phyloP scores from a whole-genome alignment of 1,140 invertebrate genomes.

The Drosophila simulans region DNA sequence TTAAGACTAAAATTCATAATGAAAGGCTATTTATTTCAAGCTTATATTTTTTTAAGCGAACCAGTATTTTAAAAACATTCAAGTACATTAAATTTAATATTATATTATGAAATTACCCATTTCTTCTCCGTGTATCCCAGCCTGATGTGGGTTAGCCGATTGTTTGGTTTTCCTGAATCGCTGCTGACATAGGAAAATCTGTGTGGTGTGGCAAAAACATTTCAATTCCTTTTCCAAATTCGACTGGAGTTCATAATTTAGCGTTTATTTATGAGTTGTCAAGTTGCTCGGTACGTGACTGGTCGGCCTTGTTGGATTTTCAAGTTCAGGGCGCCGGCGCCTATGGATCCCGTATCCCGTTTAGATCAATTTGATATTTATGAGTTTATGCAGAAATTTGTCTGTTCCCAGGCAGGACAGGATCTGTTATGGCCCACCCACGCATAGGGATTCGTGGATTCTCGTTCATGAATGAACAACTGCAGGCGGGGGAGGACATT shows the following conservation, averaged over 20 bases:
- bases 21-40: too few species aligned
- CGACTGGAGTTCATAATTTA: slow-evolving; percentile 77
- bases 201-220: slow-evolving; percentile 70
- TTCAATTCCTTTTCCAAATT: slow-evolving; percentile 55
- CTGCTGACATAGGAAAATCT: slow-evolving; percentile 49
- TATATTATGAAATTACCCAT: not conserved
- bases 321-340: slow-evolving; percentile 77
- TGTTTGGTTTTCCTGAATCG: slow-evolving; percentile 19
- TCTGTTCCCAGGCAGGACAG: slow-evolving; percentile 56
- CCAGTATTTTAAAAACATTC: too few species aligned
- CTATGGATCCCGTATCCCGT: slow-evolving; percentile 43
- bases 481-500: slow-evolving; percentile 47
- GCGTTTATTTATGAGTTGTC: slow-evolving; percentile 83
- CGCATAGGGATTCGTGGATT: slow-evolving; percentile 10
- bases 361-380: slow-evolving; percentile 82
- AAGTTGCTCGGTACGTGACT: slow-evolving; percentile 61
- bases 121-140: slow-evolving; percentile 4
- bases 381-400: slow-evolving; percentile 84
- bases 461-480: slow-evolving; percentile 25
- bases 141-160: slow-evolving; percentile 26
- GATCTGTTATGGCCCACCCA: slow-evolving; percentile 57
- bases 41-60: too few species aligned
- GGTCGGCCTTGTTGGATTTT: slow-evolving; percentile 48
- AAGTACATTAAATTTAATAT: too few species aligned
- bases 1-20: too few species aligned